Evolutionary conservation across 2,113 vertebrate species (phyloP), one percentile per base, ranked within the genome.

Genomic region (Acinonyx jubatus): DNA sequence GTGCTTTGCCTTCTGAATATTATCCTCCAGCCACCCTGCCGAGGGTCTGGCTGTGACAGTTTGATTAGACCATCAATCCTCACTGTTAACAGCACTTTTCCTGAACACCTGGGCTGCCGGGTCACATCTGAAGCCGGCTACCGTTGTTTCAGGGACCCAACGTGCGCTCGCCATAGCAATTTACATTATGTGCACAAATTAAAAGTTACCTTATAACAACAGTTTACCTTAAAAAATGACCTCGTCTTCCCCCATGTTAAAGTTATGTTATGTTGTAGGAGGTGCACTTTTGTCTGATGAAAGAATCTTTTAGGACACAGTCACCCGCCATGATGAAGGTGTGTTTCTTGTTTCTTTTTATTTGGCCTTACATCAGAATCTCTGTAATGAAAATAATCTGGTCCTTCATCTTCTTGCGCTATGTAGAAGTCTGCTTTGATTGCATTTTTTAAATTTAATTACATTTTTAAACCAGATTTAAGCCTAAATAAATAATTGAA

Each of bases 41-140:
- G 99, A 99, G 99, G 99, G 99, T 99, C 99, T 99, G 99, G 98
- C 99, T 99, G 99, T 99, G 99, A 99, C 99, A 99, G 99, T 99
- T 99, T 99, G 99, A 99, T 99, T 99, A 99, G 99, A 99, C 99
- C 99, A 99, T 99, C 99, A 99, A 99, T 99, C 99, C 99, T 99
- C 99, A 99, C 99, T 99, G 99, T 99, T 99, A 99, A 99, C 99
- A 99, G 99, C 99, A 99, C 99, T 99, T 99, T 99, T 99, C 99
- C 99, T 99, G 99, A 99, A 99, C 99, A 99, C 99, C 99, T 99
- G 99, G 99, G 99, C 99, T 99, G 99, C 99, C 98, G 99, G 99
- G 99, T 99, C 99, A 99, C 99, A 99, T 99, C 99, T 99, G 99
- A 99, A 99, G 99, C 99, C 98, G 99, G 99, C 99, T 99, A 99